Evolutionary conservation across 2,113 vertebrate species (phyloP).

Genomic region (Pelusios castaneus): DNA sequence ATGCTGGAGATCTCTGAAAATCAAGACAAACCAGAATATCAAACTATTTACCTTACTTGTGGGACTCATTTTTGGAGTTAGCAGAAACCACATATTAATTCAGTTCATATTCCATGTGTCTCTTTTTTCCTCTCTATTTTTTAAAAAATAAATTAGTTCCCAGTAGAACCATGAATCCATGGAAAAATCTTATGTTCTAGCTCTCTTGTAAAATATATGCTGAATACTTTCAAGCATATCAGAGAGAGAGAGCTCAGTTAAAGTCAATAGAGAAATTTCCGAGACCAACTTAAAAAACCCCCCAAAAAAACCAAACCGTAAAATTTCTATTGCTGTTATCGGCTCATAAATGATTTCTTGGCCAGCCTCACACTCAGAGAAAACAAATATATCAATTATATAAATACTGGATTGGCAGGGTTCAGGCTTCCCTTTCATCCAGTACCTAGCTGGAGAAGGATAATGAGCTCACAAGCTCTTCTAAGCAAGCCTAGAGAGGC

Average conservation of each 20-base stretch:
- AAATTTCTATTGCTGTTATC: neutral
- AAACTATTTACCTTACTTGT: neutral
- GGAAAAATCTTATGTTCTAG: neutral
- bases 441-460: neutral
- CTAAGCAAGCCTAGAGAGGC: neutral
- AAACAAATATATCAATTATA: neutral
- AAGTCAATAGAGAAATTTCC: neutral
- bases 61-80: neutral
- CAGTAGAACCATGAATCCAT: neutral
- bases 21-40: neutral
- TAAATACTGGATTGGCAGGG: neutral
- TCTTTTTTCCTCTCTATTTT: neutral
- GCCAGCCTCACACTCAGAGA: neutral
- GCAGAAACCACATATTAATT: neutral
- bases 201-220: neutral
- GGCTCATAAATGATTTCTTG: neutral
- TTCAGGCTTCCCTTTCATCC: neutral
- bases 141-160: conserved; percentile 7
- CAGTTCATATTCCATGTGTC: rapidly evolving
- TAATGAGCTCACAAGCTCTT: neutral
- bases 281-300: neutral
- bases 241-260: neutral
- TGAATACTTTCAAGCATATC: neutral
- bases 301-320: neutral
- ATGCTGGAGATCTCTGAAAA: neutral